These are phyloP conservation scores for Celastrina argiolus DNA, from an alignment of 2,888 invertebrate species.

Conservation along the genomic window DNA sequence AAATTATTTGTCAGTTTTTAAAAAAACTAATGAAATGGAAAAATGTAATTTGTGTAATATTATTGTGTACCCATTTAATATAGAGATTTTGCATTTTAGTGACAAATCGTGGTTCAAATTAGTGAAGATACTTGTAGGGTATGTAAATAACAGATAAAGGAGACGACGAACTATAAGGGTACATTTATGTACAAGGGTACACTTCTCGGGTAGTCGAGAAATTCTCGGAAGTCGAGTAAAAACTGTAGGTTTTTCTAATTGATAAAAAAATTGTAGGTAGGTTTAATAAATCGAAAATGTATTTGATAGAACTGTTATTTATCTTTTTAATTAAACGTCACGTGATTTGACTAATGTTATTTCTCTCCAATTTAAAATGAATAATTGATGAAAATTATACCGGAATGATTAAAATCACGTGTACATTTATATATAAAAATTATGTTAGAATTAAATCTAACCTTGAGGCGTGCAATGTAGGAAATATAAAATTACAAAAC, in stretches of 20 bases:
- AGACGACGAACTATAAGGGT: too few species aligned
- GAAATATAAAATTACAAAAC: conserved; percentile 11
- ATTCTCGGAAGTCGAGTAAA: not conserved
- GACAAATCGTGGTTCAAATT: too few species aligned
- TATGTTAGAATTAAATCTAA: conserved; percentile 7
- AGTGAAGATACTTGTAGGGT: too few species aligned
- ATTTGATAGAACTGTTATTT: not conserved
- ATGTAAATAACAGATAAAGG: too few species aligned
- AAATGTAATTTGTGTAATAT: too few species aligned
- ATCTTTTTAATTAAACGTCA: not conserved
- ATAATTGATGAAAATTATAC: not conserved
- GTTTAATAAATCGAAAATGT: too few species aligned
- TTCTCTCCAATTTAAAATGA: not conserved
- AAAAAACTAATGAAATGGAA: too few species aligned
- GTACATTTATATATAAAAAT: conserved; percentile 29
- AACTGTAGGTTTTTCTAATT: not conserved
- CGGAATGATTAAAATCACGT: not conserved
- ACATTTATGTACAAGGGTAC: too few species aligned
- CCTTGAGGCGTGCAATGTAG: conserved; percentile 9
- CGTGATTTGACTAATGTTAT: not conserved
- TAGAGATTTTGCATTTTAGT: too few species aligned
- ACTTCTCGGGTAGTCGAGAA: too few species aligned
- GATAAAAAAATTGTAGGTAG: not conserved
- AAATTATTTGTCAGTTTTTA: too few species aligned
- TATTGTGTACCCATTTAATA: too few species aligned